These are phyloP conservation scores for Heterodera schachtii DNA, from an alignment of 1,140 invertebrate species.

Conservation along the genomic window DNA sequence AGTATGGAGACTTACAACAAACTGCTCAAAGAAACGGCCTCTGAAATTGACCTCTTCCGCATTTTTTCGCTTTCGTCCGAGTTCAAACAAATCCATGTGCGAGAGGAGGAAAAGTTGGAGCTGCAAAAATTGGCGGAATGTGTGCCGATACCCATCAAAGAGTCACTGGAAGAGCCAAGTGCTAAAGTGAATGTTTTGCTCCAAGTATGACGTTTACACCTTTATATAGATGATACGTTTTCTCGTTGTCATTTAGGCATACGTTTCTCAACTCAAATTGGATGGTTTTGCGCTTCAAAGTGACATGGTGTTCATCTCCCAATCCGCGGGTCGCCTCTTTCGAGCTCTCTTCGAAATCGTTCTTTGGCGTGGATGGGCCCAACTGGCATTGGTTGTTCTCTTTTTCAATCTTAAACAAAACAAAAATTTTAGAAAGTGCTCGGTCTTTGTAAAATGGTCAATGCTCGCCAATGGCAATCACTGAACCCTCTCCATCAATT, in stretches of 20 bases:
- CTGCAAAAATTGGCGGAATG: conserved; percentile 93
- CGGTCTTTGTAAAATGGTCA: conserved; percentile 97
- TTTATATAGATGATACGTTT: not conserved
- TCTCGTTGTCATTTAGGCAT: conserved; percentile 81
- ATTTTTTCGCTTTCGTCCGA: conserved; percentile 96
- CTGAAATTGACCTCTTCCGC: conserved; percentile 96
- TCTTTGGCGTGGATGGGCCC: conserved; percentile 88
- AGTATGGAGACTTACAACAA: conserved; percentile 96
- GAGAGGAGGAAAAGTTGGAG: conserved; percentile 97
- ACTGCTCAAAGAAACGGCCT: conserved; percentile 89
- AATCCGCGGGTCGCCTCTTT: conserved; percentile 91
- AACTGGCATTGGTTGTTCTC: conserved; percentile 77
- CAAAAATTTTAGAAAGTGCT: conserved; percentile 75
- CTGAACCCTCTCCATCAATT: conserved; percentile 98
- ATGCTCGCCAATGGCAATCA: conserved; percentile 90
- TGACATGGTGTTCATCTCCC: conserved; percentile 99
- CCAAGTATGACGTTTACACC: conserved; percentile 37
- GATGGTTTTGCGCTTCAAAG: conserved; percentile 98
- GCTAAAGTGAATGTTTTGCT: conserved; percentile 75
- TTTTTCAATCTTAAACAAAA: conserved; percentile 5
- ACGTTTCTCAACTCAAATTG: conserved; percentile 95
- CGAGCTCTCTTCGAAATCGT: conserved; percentile 96
- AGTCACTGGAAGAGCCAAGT: conserved; percentile 95
- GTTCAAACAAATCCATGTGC: conserved; percentile 86
- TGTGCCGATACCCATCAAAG: conserved; percentile 98